Base-by-base conservation (phyloP, 2,797 vertebrate genomes). In the Hydrolagus colliei region DNA sequence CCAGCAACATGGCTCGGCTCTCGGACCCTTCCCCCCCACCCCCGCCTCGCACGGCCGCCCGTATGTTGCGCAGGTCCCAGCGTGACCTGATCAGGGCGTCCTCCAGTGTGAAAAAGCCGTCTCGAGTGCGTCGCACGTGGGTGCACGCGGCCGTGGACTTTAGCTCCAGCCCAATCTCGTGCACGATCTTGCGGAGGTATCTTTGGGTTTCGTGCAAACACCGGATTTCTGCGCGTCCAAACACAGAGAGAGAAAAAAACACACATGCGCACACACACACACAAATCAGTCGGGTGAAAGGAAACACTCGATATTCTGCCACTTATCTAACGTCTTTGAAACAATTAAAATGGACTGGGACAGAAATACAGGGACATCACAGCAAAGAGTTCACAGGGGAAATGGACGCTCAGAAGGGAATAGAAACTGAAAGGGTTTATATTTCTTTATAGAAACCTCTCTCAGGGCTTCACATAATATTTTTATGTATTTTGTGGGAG, bases 101-200 rank as follows among this genome's bases (percentile, higher is more conserved):
- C 0, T 94, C 92, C 88, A 97, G 86, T 0, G 92, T 95, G 88
- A 99, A 98, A 7, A 90, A 86, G 0, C 97, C 97, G 0, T 98
- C 97, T 0, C 97, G 93, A 0, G 90, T 94, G 6, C 97, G 93
- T 16, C 96, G 93, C 63, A 98, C 95, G 16, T 92, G 95, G 0
- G 91, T 93, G 90, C 98, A 99, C 84, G 94, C 92, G 0, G 97
- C 96, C 0, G 95, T 93, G 1, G 95, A 97, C 88, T 94, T 96
- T 86, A 99, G 94, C 91, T 98, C 97, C 75, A 99, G 90, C 4
- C 98, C 97, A 0, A 99, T 93, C 89, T 99, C 98, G 0, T 99
- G 98, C 75, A 99, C 91, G 5, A 97, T 65, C 89, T 92, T 97
- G 9, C 97, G 88, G 16, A 99, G 91, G 89, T 96, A 96, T 88